These are phyloP conservation scores for Sturnira hondurensis DNA, from an alignment of 2,113 vertebrate genomes.

Conservation along the genomic window DNA sequence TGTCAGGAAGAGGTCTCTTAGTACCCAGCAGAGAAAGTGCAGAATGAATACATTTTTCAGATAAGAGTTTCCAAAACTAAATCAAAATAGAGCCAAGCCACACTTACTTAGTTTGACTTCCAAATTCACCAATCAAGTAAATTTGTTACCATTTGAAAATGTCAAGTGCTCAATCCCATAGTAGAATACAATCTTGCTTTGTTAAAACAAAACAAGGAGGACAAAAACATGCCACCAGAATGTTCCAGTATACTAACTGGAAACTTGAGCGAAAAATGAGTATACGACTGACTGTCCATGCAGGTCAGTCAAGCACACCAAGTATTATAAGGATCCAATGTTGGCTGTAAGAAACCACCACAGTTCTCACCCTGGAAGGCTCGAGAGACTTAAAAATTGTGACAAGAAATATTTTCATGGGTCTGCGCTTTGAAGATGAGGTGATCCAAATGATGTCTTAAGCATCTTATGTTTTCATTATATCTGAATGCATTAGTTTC, in stretches of 20 bases:
- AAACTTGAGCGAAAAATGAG: not conserved
- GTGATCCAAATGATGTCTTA: not conserved
- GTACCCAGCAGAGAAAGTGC: not conserved
- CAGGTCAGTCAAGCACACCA: not conserved
- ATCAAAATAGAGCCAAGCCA: not conserved
- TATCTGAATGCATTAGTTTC: not conserved
- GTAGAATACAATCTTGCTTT: not conserved
- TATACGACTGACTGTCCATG: not conserved
- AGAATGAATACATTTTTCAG: not conserved
- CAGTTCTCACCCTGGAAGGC: not conserved
- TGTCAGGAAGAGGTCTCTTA: not conserved
- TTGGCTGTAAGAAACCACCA: not conserved
- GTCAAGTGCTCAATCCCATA: not conserved
- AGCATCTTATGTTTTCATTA: not conserved
- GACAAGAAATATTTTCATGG: not conserved
- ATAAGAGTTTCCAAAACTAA: not conserved
- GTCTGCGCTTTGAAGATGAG: not conserved
- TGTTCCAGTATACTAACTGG: not conserved
- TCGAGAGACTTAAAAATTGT: not conserved
- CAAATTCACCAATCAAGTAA: not conserved
- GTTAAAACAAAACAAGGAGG: not conserved
- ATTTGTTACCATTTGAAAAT: not conserved
- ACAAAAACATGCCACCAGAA: not conserved
- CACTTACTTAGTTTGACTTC: not conserved
- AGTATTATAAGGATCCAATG: not conserved